A percentile compares a stretch with the other conserved stretches of the same genome.
Evolutionary conservation across 2,113 vertebrate species (phyloP).

Genomic region (Antigone vipio): DNA sequence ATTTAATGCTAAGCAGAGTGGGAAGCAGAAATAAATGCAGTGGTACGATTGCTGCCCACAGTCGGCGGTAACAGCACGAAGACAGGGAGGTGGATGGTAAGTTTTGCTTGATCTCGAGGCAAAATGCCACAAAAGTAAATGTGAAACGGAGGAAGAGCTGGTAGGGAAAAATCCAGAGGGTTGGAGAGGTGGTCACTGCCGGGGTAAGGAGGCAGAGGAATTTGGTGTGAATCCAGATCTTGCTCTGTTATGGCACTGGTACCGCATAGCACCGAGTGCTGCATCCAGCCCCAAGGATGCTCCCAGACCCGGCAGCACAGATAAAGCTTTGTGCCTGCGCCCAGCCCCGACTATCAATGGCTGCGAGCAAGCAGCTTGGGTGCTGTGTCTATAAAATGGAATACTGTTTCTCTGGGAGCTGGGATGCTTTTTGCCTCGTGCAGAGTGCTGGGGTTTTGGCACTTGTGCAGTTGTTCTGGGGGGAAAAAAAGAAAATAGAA

Average conservation of each 20-base stretch:
- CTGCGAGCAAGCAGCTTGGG: background rate
- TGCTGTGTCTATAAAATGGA: background rate
- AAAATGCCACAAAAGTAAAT: background rate
- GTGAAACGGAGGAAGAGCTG: background rate
- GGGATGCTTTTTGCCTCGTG: background rate
- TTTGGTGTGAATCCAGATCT: background rate
- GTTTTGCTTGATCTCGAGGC: background rate
- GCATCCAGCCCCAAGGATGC: background rate
- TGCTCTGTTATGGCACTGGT: background rate
- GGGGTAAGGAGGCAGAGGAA: background rate
- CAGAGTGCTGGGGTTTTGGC: background rate
- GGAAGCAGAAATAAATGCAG: background rate
- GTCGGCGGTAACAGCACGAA: background rate
- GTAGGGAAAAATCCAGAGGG: background rate
- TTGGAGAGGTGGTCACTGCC: background rate
- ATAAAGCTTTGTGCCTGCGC: background rate
- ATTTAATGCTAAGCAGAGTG: background rate
- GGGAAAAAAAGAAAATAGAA: too few relatives aligned
- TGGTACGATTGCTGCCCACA: background rate
- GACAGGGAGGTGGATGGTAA: rapidly evolving
- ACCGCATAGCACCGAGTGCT: background rate
- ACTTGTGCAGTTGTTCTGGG: background rate
- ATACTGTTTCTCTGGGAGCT: background rate
- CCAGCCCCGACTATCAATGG: background rate
- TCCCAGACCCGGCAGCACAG: background rate